phyloP scores from a whole-genome alignment of 2,113 vertebrate genomes.

The Syngnathus scovelli region DNA sequence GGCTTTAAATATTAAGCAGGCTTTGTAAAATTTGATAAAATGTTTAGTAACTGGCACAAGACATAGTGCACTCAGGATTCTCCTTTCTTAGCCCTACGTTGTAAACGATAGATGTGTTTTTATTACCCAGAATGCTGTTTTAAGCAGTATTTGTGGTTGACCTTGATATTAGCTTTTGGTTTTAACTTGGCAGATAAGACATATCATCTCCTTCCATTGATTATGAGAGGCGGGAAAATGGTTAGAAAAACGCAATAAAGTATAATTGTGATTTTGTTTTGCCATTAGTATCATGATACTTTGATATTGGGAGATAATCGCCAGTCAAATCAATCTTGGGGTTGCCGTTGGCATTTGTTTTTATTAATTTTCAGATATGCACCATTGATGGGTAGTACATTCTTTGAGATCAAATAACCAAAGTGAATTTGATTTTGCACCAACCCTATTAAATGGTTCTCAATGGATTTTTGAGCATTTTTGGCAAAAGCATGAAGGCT shows the following conservation, averaged over 20 bases:
- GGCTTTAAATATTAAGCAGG: slow-evolving; percentile 74
- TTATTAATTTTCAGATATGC: background rate
- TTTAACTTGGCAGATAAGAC: slow-evolving; percentile 54
- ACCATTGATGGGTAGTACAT: background rate
- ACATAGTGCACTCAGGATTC: slow-evolving; percentile 33
- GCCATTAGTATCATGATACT: background rate
- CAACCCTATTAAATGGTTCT: background rate
- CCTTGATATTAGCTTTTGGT: slow-evolving; percentile 58
- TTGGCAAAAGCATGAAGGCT: too few species aligned
- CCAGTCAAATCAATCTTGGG: background rate
- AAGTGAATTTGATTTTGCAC: background rate
- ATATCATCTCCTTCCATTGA: slow-evolving; percentile 18
- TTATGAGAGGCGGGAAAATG: background rate
- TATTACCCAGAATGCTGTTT: slow-evolving; percentile 60
- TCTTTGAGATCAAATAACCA: background rate
- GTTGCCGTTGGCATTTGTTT: background rate
- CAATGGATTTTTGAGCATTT: background rate
- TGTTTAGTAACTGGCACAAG: slow-evolving; percentile 66
- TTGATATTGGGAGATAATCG: background rate
- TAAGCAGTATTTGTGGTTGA: slow-evolving; percentile 42
- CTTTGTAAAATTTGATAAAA: slow-evolving; percentile 71
- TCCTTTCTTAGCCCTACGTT: slow-evolving; percentile 34
- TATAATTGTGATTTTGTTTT: background rate
- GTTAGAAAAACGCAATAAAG: background rate
- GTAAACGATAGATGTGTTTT: slow-evolving; percentile 68